Evolutionary conservation across 1,140 invertebrate species (phyloP).

Genomic region (Lucilia cuprina): DNA sequence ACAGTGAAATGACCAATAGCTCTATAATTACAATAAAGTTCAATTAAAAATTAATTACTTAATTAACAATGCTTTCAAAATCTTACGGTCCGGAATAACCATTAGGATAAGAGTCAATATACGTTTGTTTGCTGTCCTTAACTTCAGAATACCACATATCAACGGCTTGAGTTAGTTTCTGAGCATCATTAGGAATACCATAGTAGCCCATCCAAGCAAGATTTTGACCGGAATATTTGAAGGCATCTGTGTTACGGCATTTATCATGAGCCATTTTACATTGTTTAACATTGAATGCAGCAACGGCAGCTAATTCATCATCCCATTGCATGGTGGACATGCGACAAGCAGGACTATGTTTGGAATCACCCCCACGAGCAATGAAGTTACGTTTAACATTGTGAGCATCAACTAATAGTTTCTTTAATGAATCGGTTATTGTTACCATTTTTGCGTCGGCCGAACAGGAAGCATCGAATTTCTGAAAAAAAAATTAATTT

Average conservation of each 20-base stretch:
- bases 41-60: neutral
- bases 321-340: constrained; percentile 58
- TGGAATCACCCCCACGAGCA: constrained; percentile 43
- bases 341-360: constrained; percentile 47
- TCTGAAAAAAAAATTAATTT: neutral
- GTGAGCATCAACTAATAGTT: constrained; percentile 42
- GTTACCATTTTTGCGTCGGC: constrained; percentile 41
- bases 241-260: constrained; percentile 53
- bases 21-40: constrained; percentile 35
- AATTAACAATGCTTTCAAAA: too few relatives aligned
- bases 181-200: neutral
- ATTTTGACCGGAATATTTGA: constrained; percentile 55
- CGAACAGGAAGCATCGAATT: constrained; percentile 38
- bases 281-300: constrained; percentile 49
- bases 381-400: constrained; percentile 49
- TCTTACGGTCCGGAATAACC: constrained; percentile 19
- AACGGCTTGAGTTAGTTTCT: neutral
- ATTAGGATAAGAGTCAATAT: constrained; percentile 9
- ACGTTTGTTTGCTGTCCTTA: constrained; percentile 4
- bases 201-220: constrained; percentile 50
- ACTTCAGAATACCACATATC: constrained; percentile 35
- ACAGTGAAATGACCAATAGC: constrained; percentile 52
- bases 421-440: constrained; percentile 41
- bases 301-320: constrained; percentile 52
- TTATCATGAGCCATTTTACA: constrained; percentile 53